Evolutionary conservation across 1,140 invertebrate species (phyloP), one percentile per base, ranked within the genome.

Genomic region (Prorops nasuta): DNA sequence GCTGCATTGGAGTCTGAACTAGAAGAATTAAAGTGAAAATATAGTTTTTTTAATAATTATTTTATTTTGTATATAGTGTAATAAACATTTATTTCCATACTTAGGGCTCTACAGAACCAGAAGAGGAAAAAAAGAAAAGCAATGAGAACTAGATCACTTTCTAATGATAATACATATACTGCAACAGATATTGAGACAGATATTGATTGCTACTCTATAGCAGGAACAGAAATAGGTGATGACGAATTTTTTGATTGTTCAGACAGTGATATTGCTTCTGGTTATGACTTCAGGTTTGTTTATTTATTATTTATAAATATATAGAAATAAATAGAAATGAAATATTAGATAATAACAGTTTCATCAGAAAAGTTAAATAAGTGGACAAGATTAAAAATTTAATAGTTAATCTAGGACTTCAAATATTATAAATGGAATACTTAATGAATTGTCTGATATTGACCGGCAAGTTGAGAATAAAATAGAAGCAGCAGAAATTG

Each of bases 191-290:
- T 61, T 47, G 72, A 76, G 19, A 68, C 66, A 3, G 75, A 77
- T 22, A 43, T 68, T 1, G 76, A 79, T 57, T 59, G 63, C 14
- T 68, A 60, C 57, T 78, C 75, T 16, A 66, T 60, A 36, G 64
- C 67, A n/a, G 72, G 63, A 4, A 76, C 74, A 19, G 73, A 77
- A 45, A 51, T 75, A 34, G 69, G 61, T 4, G 72, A 76, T 41
- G 76, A 79, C 43, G 77, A 79, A 59, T 79, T 76, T 48, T 78
- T 71, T 47, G 77, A 79, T 44, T 76, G 75, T 51, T 79, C 76
- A 0, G 76, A 78, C 47, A 64, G 65, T 31, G 74, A 76, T 47
- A 53, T 59, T 34, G 57, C 47, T 44, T 45, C 45, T 17, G 66
- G 74, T 38, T 61, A 55, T 34, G 65, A 68, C 12, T 67, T 66